Conservation (phyloP, 2,113 vertebrate species). For the cattle (Bos taurus) region DNA sequence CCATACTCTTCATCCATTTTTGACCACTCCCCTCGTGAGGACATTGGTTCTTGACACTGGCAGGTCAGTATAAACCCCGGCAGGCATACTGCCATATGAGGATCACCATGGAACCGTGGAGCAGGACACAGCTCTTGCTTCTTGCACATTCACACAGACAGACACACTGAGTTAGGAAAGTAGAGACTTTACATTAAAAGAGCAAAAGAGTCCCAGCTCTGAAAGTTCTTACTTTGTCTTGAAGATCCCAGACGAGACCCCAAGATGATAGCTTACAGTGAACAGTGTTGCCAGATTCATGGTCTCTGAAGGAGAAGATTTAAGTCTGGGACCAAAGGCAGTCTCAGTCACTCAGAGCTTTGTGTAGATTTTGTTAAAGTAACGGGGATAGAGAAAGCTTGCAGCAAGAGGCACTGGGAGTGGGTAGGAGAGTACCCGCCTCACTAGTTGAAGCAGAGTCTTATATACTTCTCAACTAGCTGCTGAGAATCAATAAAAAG, state of each 20-base stretch:
- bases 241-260: rapidly evolving
- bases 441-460: neutral
- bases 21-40: neutral
- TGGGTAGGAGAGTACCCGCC: neutral
- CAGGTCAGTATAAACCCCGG: neutral
- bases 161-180: neutral
- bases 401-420: neutral
- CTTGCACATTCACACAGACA: neutral
- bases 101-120: neutral
- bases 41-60: neutral
- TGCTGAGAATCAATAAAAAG: neutral
- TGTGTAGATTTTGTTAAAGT: neutral
- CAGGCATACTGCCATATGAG: neutral
- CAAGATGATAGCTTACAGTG: neutral
- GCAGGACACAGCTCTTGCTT: neutral
- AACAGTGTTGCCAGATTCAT: neutral
- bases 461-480: neutral
- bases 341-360: neutral
- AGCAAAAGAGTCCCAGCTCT: neutral
- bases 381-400: neutral
- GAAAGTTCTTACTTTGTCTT: neutral
- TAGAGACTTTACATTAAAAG: neutral
- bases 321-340: neutral
- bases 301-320: neutral
- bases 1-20: neutral